Percentiles rank a stretch among this genome's conserved stretches.
These are phyloP conservation scores for Nymphalis urticae DNA, from an alignment of 2,888 invertebrate genomes.

Conservation along the genomic window DNA sequence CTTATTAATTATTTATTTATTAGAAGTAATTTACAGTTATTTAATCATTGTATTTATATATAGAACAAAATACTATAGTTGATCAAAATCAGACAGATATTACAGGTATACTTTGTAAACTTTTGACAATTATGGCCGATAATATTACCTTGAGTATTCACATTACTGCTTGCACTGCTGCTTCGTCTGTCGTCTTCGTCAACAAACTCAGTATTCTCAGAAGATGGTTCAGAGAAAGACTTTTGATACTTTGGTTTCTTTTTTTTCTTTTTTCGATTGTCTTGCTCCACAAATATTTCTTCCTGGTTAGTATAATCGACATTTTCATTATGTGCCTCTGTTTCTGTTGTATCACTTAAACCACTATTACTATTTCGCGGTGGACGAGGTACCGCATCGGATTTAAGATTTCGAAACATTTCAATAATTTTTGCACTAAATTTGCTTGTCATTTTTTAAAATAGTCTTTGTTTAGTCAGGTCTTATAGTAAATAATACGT, in stretches of 20 bases:
- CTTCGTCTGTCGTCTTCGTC: slow-evolving; percentile 42
- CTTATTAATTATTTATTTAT: no score
- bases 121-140: not conserved
- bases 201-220: slow-evolving; percentile 32
- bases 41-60: no score
- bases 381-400: slow-evolving; percentile 77
- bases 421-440: slow-evolving; percentile 60
- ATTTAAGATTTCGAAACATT: slow-evolving; percentile 70
- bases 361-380: slow-evolving; percentile 56
- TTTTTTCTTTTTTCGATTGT: slow-evolving; percentile 49
- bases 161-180: slow-evolving; percentile 50
- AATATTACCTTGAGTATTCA: slow-evolving; percentile 67
- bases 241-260: slow-evolving; percentile 53
- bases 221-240: slow-evolving; percentile 41
- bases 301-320: slow-evolving; percentile 48
- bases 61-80: not conserved
- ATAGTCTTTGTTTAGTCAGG: slow-evolving; percentile 15
- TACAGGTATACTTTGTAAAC: no score
- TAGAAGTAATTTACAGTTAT: no score
- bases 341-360: slow-evolving; percentile 25
- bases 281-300: slow-evolving; percentile 55
- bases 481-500: not conserved
- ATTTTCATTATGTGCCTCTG: slow-evolving; percentile 47
- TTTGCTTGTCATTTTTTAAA: slow-evolving; percentile 40
- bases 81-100: not conserved